Conservation (phyloP, 1,140 invertebrate species). For the Micrasema longulum region DNA sequence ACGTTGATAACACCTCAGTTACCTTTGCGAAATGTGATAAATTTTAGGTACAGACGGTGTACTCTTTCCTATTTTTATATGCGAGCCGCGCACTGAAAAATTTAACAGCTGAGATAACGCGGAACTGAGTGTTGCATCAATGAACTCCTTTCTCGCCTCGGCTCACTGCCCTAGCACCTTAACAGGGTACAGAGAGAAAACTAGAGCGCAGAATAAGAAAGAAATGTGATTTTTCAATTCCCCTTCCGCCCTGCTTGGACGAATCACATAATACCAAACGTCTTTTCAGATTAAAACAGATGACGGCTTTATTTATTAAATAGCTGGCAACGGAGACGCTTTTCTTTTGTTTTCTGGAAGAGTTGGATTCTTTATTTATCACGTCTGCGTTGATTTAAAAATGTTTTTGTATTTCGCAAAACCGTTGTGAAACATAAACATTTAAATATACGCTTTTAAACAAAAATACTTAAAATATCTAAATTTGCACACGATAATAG, state of each 20-base stretch:
- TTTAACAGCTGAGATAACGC: constrained; percentile 43
- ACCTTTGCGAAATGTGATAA: constrained; percentile 27
- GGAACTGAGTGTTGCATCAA: constrained; percentile 10
- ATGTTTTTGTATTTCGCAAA: too few relatives aligned
- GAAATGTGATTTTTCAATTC: background rate
- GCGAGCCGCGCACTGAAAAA: constrained; percentile 2
- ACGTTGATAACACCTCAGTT: background rate
- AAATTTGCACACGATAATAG: too few relatives aligned
- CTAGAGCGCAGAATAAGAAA: background rate
- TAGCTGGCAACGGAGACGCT: background rate
- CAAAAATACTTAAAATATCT: too few relatives aligned
- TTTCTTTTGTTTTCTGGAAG: constrained; percentile 2
- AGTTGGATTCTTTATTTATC: too few relatives aligned
- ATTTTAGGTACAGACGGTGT: constrained; percentile 26
- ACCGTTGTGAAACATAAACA: too few relatives aligned
- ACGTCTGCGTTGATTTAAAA: too few relatives aligned
- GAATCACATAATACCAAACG: constrained; percentile 6
- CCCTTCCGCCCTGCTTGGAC: background rate
- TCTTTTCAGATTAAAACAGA: constrained; percentile 11
- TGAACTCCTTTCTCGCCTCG: background rate
- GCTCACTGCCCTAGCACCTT: background rate
- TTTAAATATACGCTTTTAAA: too few relatives aligned
- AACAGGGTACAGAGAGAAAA: background rate
- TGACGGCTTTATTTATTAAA: constrained; percentile 14
- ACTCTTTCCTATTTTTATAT: constrained; percentile 36